Evolutionary conservation across 2,113 vertebrate genomes (phyloP).

Genomic region (Megalops atlanticus): DNA sequence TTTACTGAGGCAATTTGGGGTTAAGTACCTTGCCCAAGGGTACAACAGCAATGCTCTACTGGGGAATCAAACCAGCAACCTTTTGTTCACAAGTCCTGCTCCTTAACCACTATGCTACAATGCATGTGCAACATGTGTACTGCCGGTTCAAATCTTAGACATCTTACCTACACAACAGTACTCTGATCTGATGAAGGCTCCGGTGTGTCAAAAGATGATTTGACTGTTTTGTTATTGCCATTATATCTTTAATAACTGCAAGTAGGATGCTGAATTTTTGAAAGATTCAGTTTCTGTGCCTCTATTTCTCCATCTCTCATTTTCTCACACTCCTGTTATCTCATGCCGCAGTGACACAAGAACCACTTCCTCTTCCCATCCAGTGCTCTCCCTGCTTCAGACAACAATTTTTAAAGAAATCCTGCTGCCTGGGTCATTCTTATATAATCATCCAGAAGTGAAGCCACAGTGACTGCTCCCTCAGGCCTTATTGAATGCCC

Average conservation of each 20-base stretch:
- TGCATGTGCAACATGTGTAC: background rate
- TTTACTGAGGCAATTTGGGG: no score
- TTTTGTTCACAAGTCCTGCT: no score
- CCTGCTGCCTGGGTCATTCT: background rate
- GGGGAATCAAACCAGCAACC: no score
- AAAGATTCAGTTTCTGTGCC: background rate
- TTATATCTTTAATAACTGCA: background rate
- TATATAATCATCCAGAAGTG: background rate
- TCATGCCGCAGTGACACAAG: background rate
- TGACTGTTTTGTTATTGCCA: background rate
- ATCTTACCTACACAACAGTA: background rate
- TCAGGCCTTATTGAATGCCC: background rate
- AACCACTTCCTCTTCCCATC: background rate
- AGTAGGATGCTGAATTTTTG: background rate
- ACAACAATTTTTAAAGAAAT: slow-evolving; percentile 17
- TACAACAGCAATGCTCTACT: no score
- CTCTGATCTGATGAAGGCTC: background rate
- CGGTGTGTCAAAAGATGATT: no score
- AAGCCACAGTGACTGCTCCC: background rate
- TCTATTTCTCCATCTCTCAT: background rate
- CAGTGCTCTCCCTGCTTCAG: background rate
- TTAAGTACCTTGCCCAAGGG: no score
- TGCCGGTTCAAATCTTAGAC: background rate
- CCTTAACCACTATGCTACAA: no score
- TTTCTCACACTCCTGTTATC: background rate